Base-by-base conservation (phyloP, 2,113 vertebrate genomes). In the Megaceryle torquata region DNA sequence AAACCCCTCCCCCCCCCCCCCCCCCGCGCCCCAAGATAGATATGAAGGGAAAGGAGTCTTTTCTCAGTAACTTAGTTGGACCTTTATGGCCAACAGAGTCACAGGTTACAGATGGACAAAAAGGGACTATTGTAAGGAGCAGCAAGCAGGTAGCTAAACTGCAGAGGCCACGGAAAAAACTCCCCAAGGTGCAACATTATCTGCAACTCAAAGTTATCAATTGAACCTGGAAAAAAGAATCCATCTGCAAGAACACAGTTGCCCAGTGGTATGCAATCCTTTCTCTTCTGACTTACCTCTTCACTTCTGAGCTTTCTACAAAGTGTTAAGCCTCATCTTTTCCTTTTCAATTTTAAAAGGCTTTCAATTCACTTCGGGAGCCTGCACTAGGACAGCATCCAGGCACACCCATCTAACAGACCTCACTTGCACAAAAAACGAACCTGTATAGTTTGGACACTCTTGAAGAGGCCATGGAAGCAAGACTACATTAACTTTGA, bases 351-450 rank as follows among this genome's bases (percentile, higher is more conserved):
- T 71, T 79, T 57, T 70, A 31, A 68, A 79, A 86, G 10, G 2
- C 22, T 70, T 67, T 41, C 7, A 16, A 28, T 59, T 63, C 31
- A 12, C 11, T 20, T 14, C 7, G 1, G 7, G 5, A 81, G 10
- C 5, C 82, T 1, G 1, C 4, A 25, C 26, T 5, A 56, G 17
- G 20, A 77, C 3, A 53, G 1, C 11, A 35, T 51, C 35, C 0
- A 4, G 16, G 31, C 20, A 67, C 24, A 89, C 7, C 26, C 64
- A 41, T 31, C 16, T 46, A 14, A 15, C 1, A 43, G 21, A 69
- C 15, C 14, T 41, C 20, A 20, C 9, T 50, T 3, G 25, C 22
- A 35, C 8, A 11, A 35, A 81, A 83, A 46, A 31, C 20, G 19
- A 68, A 51, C 29, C 12, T 54, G 7, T 25, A 3, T 18, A 31